phyloP scores from a whole-genome alignment of 2,888 invertebrate species.

The Leptopilina myrica region DNA sequence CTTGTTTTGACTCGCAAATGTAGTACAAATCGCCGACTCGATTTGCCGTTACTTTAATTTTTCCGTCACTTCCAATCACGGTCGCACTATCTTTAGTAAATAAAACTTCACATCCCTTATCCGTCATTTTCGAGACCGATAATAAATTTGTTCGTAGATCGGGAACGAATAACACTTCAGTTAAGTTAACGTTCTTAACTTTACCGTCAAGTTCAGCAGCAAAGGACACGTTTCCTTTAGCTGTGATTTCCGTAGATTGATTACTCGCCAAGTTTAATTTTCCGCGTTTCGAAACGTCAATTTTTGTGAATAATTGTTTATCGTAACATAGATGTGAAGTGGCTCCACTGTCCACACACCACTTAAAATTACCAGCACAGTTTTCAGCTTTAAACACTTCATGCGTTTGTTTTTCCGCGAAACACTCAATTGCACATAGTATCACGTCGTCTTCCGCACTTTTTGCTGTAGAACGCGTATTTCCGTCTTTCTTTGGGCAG shows the following conservation, averaged over 20 bases:
- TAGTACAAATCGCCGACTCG: slow-evolving; percentile 42
- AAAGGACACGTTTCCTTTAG: slow-evolving; percentile 38
- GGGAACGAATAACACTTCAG: slow-evolving; percentile 40
- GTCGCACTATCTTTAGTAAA: slow-evolving; percentile 34
- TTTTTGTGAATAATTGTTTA: slow-evolving; percentile 8
- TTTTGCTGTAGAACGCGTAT: too few species aligned
- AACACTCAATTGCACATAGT: too few species aligned
- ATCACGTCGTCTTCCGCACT: too few species aligned
- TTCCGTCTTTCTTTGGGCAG: too few species aligned
- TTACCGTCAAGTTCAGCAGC: slow-evolving; percentile 2
- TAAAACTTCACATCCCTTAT: slow-evolving; percentile 40
- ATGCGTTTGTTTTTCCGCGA: too few species aligned
- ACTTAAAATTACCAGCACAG: too few species aligned
- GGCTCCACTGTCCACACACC: slow-evolving; percentile 45
- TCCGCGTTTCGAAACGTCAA: slow-evolving; percentile 14
- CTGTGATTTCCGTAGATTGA: slow-evolving; percentile 35
- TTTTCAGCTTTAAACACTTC: too few species aligned
- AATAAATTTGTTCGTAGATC: slow-evolving; percentile 44
- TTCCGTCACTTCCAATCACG: slow-evolving; percentile 2
- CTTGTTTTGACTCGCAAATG: slow-evolving; percentile 18
- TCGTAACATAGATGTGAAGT: slow-evolving; percentile 42
- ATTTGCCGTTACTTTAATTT: slow-evolving; percentile 25
- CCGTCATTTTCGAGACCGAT: slow-evolving; percentile 43
- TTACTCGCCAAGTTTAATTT: slow-evolving; percentile 44
- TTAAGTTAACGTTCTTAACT: slow-evolving; percentile 3